Conservation (phyloP, 2,888 invertebrate genomes). For the Cyaniris semiargus region DNA sequence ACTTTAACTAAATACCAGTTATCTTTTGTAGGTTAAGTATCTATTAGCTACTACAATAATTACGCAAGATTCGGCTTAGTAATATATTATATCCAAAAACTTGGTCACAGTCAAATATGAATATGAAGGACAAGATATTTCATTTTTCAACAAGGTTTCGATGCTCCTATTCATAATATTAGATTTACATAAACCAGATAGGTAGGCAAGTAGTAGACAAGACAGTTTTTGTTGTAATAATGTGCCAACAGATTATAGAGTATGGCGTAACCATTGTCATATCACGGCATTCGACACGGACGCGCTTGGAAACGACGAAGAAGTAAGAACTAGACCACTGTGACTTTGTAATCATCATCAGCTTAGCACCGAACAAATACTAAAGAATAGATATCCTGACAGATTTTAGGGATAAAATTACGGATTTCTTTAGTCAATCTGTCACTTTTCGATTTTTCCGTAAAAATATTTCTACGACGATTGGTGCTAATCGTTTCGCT, state of each 20-base stretch:
- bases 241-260: neutral
- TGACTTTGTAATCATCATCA: slow-evolving; percentile 1
- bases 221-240: slow-evolving; percentile 22
- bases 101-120: neutral
- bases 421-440: too few relatives aligned
- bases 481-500: too few relatives aligned
- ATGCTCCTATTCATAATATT: neutral
- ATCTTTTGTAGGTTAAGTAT: neutral
- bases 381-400: too few relatives aligned
- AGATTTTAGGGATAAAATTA: too few relatives aligned
- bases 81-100: neutral
- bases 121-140: neutral
- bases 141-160: neutral
- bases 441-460: too few relatives aligned
- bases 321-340: slow-evolving; percentile 6
- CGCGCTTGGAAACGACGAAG: neutral
- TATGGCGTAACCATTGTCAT: slow-evolving; percentile 16
- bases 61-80: neutral
- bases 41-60: slow-evolving; percentile 4
- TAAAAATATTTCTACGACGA: too few relatives aligned
- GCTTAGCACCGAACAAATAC: neutral
- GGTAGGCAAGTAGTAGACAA: slow-evolving; percentile 8
- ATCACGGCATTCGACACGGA: slow-evolving; percentile 14
- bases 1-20: neutral
- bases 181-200: neutral